Conservation (phyloP, 1,140 invertebrate species). For the Ditylenchus dipsaci region DNA sequence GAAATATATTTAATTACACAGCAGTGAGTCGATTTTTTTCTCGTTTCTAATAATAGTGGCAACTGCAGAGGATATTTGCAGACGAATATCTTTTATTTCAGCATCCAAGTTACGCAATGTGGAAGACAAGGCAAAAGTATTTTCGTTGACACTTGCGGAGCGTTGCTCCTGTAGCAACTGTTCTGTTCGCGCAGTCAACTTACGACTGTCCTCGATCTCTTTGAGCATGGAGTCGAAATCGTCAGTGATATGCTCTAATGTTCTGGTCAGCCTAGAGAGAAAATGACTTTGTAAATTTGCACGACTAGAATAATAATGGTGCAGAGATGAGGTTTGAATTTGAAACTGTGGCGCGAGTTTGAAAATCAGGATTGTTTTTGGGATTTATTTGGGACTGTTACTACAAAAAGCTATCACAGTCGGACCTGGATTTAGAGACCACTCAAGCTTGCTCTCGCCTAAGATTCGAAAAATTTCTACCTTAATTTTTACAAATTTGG, state of each 20-base stretch:
- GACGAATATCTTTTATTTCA: slow-evolving; percentile 36
- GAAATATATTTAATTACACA: neutral
- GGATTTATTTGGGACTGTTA: too few species aligned
- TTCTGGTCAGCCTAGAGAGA: slow-evolving; percentile 13
- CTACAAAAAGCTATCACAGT: too few species aligned
- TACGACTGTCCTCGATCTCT: slow-evolving; percentile 40
- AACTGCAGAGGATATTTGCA: slow-evolving; percentile 32
- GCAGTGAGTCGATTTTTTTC: slow-evolving; percentile 27
- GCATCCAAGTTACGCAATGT: slow-evolving; percentile 30
- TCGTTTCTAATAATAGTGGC: slow-evolving; percentile 39
- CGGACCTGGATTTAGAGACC: too few species aligned
- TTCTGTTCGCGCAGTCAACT: slow-evolving; percentile 12
- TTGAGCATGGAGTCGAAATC: slow-evolving; percentile 44
- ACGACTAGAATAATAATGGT: too few species aligned
- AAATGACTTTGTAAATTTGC: too few species aligned
- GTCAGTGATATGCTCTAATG: slow-evolving; percentile 41
- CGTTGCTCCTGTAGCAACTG: slow-evolving; percentile 19
- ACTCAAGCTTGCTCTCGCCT: too few species aligned
- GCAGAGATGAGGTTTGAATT: too few species aligned
- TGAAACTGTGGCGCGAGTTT: too few species aligned
- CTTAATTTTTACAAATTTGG: too few species aligned
- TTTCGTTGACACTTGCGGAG: neutral
- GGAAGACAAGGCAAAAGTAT: slow-evolving; percentile 12
- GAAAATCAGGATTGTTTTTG: too few species aligned
- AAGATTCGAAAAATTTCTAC: too few species aligned